These are phyloP conservation scores for Orcinus orca DNA, from an alignment of 2,113 vertebrate genomes.

Conservation along the genomic window DNA sequence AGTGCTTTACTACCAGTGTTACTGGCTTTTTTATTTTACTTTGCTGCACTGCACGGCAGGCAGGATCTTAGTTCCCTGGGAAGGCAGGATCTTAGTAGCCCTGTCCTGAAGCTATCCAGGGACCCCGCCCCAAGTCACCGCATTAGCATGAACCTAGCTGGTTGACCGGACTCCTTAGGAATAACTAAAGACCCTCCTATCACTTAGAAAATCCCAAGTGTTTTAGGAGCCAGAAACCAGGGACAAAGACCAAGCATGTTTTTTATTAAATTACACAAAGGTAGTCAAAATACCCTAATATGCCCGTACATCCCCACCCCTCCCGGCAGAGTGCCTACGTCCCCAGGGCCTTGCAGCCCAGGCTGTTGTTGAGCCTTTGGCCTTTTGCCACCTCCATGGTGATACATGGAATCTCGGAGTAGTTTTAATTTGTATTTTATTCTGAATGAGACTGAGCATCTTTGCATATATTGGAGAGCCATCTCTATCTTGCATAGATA, in stretches of 20 bases:
- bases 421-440: neutral
- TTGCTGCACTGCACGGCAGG: neutral
- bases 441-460: neutral
- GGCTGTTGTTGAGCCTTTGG: too few species aligned
- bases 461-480: neutral
- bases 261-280: neutral
- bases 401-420: neutral
- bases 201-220: neutral
- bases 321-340: accelerated
- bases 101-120: too few species aligned
- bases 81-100: neutral
- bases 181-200: neutral
- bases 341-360: accelerated
- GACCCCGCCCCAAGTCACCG: neutral
- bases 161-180: neutral
- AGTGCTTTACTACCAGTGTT: neutral
- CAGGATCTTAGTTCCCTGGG: neutral
- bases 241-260: neutral
- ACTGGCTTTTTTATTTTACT: neutral
- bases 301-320: too few species aligned
- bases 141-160: neutral
- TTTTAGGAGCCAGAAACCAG: neutral
- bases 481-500: neutral
- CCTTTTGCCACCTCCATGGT: neutral
- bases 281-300: neutral